phyloP scores from a whole-genome alignment of 2,888 invertebrate genomes.

The Neocrepidodera transversa region DNA sequence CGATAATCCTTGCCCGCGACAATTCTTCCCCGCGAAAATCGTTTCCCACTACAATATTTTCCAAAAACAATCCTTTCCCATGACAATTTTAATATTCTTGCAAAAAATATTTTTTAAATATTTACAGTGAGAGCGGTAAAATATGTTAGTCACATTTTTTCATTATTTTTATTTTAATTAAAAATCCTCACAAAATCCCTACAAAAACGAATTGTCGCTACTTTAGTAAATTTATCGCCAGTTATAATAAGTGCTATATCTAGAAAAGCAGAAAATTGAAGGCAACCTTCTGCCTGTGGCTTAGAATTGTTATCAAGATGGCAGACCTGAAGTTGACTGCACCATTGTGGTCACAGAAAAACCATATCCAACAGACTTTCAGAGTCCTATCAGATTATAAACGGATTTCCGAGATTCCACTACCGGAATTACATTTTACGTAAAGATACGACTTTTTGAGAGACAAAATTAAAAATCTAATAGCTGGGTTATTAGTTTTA shows the following conservation, averaged over 20 bases:
- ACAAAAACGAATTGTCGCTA: too few relatives aligned
- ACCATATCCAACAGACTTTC: conserved; percentile 41
- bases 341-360: conserved; percentile 38
- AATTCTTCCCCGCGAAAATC: too few relatives aligned
- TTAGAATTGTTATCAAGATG: conserved; percentile 9
- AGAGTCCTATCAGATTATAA: conserved; percentile 42
- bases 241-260: conserved; percentile 6
- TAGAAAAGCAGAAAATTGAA: conserved; percentile 16
- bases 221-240: conserved; percentile 12
- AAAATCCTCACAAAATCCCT: too few relatives aligned
- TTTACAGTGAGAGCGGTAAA: too few relatives aligned
- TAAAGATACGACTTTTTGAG: conserved; percentile 16
- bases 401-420: conserved; percentile 37
- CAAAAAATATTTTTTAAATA: too few relatives aligned
- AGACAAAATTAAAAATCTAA: conserved; percentile 1
- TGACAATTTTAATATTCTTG: too few relatives aligned
- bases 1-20: too few relatives aligned
- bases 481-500: background rate
- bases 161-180: too few relatives aligned
- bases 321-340: conserved; percentile 41
- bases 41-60: too few relatives aligned
- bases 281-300: background rate
- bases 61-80: too few relatives aligned
- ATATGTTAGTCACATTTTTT: too few relatives aligned
- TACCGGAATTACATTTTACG: conserved; percentile 3